Base-by-base conservation (phyloP, 2,888 invertebrate species). In the Willowsia nigromaculata region DNA sequence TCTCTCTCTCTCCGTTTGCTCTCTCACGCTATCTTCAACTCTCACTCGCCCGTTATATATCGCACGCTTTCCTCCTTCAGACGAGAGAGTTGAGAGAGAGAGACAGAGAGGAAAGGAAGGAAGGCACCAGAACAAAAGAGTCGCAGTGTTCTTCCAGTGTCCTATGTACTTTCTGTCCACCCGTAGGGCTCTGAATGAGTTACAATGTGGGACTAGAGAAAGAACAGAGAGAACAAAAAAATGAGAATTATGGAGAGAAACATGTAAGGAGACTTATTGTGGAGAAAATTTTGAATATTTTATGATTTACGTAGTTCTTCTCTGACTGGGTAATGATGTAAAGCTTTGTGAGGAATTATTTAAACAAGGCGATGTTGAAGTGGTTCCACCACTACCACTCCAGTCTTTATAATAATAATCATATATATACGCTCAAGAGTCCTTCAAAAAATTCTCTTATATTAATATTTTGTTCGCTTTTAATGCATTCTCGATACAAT, bases 221-320 rank as follows among this genome's bases (percentile, higher is more conserved):
- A 22, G 40, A 43, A 59, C 18, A 65, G 27, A 50, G 59, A 40
- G 25, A 85, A 56, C 27, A n/a, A 68, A 56, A 27, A 37, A 27
- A 84, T 53, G 62, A 25, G 85, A 65, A 56, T 53, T 53, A 78
- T 80, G 80, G 80, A 80, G 37, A 30, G 59, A 68, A 80, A 27
- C 81, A 65, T 83, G 82, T 30, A 37, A 84, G 43, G 68, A 71
- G 82, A 89, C 74, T 71, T 82, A 88, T 85, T 83, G 81, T 85
- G 85, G 81, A 81, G 56, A 62, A 22, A 76, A 62, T 53, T 18
- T 59, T 89, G 89, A 89, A 89, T 89, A 68, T 89, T 89, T 86
- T 74, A 89, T 85, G 85, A 89, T 89, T 85, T 89, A 89, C 89
- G 89, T 89, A 81, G 85, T 43, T 25, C 40, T 43, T n/a, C 81